phyloP scores from a whole-genome alignment of 2,888 invertebrate genomes.

The Cheilosia grossa region DNA sequence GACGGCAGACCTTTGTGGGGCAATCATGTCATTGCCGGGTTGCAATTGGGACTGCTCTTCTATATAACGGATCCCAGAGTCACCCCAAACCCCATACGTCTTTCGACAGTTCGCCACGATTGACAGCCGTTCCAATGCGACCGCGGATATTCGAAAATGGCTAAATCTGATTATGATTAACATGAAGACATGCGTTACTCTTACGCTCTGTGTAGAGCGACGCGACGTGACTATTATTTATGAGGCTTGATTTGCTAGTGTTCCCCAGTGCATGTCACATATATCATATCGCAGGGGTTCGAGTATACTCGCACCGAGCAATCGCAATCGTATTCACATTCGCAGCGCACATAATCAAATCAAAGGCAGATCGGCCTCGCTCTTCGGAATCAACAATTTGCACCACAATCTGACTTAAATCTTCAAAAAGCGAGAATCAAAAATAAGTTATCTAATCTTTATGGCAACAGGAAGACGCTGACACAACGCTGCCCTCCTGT shows the following conservation, averaged over 20 bases:
- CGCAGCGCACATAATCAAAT: slow-evolving; percentile 58
- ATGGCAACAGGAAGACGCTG: slow-evolving; percentile 73
- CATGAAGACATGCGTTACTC: slow-evolving; percentile 11
- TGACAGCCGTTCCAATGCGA: slow-evolving; percentile 29
- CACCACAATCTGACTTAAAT: slow-evolving; percentile 69
- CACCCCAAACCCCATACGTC: slow-evolving; percentile 16
- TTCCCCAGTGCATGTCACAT: slow-evolving; percentile 64
- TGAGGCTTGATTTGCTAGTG: slow-evolving; percentile 70
- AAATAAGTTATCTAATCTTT: slow-evolving; percentile 73
- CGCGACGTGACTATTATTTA: slow-evolving; percentile 64
- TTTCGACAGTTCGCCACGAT: slow-evolving; percentile 27
- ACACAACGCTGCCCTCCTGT: slow-evolving; percentile 69
- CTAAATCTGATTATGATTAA: slow-evolving; percentile 50
- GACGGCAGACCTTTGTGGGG: slow-evolving; percentile 37
- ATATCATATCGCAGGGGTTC: slow-evolving; percentile 57
- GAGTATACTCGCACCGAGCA: slow-evolving; percentile 14
- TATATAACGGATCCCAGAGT: slow-evolving; percentile 19
- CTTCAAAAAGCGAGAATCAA: slow-evolving; percentile 59
- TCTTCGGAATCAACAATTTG: slow-evolving; percentile 63
- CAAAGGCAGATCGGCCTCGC: slow-evolving; percentile 45
- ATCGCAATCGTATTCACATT: slow-evolving; percentile 11
- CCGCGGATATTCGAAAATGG: slow-evolving; percentile 7
- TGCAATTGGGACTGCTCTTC: slow-evolving; percentile 46
- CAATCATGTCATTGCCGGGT: slow-evolving; percentile 52
- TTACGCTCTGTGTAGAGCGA: slow-evolving; percentile 15